These are phyloP conservation scores for Pempheris klunzingeri DNA, from an alignment of 2,797 vertebrate species.

Conservation along the genomic window DNA sequence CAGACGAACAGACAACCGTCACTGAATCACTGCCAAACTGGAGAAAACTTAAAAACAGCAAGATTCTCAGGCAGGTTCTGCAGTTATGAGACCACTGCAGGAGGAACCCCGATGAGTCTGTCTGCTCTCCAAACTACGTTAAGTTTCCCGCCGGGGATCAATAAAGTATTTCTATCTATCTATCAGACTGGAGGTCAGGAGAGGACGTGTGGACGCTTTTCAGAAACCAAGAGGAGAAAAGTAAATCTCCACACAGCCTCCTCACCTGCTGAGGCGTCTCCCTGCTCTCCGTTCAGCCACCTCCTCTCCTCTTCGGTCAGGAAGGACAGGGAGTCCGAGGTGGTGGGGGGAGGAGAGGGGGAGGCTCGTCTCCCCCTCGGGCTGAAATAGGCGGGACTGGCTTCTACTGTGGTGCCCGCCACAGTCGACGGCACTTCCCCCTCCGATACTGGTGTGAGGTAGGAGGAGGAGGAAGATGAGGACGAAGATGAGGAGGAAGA, in stretches of 20 bases:
- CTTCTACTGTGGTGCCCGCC: background rate
- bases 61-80: too few species aligned
- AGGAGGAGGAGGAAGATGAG: constrained; percentile 24
- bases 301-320: constrained; percentile 71
- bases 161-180: too few species aligned
- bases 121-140: too few species aligned
- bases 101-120: too few species aligned
- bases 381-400: background rate
- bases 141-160: too few species aligned
- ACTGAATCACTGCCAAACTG: too few species aligned
- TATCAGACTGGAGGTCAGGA: too few species aligned
- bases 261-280: constrained; percentile 37
- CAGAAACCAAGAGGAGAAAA: too few species aligned
- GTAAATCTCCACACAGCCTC: background rate
- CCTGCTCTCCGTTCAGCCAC: constrained; percentile 56
- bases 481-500: background rate
- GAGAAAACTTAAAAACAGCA: too few species aligned
- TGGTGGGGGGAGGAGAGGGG: background rate
- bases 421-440: background rate
- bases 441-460: constrained; percentile 45
- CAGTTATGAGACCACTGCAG: too few species aligned
- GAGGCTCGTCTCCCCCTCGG: background rate
- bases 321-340: constrained; percentile 66
- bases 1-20: too few species aligned
- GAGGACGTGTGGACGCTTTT: too few species aligned